A percentile compares a stretch with the other conserved stretches of the same genome.
phyloP scores from a whole-genome alignment of 1,140 invertebrate species.

The Bombus confusus region DNA sequence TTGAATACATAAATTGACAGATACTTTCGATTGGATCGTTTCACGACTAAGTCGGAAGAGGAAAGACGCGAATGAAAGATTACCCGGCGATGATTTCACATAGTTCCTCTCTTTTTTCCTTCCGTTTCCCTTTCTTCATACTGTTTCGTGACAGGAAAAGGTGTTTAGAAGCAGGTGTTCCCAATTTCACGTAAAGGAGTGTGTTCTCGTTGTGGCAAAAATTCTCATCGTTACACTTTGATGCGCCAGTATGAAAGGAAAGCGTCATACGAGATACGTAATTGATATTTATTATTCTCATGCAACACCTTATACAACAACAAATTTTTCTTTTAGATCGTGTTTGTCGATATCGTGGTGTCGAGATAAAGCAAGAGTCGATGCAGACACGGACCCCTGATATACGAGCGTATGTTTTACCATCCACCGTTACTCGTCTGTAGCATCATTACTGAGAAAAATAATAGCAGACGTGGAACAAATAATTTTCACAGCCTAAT shows the following conservation, averaged over 20 bases:
- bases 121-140: neutral
- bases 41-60: too few species aligned
- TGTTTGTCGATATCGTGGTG: conserved; percentile 28
- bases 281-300: conserved; percentile 59
- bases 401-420: neutral
- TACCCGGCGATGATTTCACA: neutral
- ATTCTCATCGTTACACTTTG: neutral
- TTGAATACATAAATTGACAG: too few species aligned
- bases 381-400: neutral
- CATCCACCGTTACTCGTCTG: neutral
- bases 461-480: neutral
- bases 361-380: conserved; percentile 29
- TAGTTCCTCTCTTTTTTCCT: too few species aligned
- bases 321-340: conserved; percentile 33
- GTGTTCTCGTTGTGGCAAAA: neutral
- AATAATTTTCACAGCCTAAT: conserved; percentile 33
- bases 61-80: too few species aligned
- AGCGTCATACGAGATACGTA: conserved; percentile 17
- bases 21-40: neutral
- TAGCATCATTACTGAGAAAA: neutral
- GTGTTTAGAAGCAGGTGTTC: neutral
- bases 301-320: conserved; percentile 63
- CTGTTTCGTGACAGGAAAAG: too few species aligned
- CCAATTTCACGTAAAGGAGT: neutral
- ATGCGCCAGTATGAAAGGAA: conserved; percentile 14